Conservation (phyloP, 2,113 vertebrate genomes). For the Mobula hypostoma region DNA sequence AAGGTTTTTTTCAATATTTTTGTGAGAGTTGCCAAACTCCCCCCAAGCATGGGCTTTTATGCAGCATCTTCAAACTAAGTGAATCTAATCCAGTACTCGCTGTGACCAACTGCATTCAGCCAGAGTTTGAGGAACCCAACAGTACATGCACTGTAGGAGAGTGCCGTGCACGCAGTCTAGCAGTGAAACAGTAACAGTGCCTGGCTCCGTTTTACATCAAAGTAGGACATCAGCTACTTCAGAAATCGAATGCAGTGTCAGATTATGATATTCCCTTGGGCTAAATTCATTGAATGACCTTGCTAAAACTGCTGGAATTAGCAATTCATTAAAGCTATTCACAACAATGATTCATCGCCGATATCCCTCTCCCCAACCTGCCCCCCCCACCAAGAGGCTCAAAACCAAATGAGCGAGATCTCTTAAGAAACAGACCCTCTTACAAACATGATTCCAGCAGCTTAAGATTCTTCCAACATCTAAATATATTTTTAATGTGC, state of each 20-base stretch:
- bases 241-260: constrained; percentile 13
- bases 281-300: constrained; percentile 34
- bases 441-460: neutral
- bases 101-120: neutral
- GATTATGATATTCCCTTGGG: constrained; percentile 22
- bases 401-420: neutral
- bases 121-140: neutral
- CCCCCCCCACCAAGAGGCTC: neutral
- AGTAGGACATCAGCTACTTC: constrained; percentile 28
- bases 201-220: neutral
- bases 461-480: constrained; percentile 15
- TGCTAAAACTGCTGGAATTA: constrained; percentile 33
- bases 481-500: constrained; percentile 29
- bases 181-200: neutral
- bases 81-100: neutral
- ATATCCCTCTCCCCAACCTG: neutral
- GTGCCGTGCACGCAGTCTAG: neutral
- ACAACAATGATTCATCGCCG: constrained; percentile 31
- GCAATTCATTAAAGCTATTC: constrained; percentile 34
- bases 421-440: neutral
- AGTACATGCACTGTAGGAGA: neutral
- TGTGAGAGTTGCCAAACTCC: neutral
- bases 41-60: neutral
- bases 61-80: neutral
- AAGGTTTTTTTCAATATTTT: neutral